Conservation (phyloP, 2,113 vertebrate species). For the Mus pahari region DNA sequence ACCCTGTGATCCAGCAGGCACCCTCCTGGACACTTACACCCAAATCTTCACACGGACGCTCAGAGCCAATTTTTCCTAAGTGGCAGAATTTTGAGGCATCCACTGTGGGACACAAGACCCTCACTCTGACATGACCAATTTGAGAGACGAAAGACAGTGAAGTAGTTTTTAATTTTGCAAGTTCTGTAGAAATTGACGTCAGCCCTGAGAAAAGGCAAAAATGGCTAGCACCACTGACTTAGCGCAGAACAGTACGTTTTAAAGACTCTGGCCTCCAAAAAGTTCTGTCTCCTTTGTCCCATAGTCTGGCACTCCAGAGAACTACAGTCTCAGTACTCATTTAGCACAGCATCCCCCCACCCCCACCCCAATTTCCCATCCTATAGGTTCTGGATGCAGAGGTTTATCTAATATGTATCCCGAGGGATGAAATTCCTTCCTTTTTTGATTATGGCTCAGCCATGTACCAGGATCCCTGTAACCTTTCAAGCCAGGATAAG, state of each 20-base stretch:
- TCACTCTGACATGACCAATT: background rate
- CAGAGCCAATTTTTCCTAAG: background rate
- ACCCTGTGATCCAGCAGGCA: background rate
- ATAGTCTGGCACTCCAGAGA: background rate
- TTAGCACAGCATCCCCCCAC: background rate
- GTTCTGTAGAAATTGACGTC: background rate
- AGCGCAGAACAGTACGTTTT: background rate
- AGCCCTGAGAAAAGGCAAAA: background rate
- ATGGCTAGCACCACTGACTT: background rate
- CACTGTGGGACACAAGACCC: background rate
- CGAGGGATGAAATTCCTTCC: background rate
- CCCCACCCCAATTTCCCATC: background rate
- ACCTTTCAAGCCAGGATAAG: background rate
- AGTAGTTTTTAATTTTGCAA: background rate
- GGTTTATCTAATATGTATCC: background rate
- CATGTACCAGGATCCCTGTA: background rate
- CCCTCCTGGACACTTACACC: background rate
- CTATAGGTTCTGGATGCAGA: background rate
- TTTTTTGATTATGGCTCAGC: background rate
- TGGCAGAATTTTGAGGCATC: background rate
- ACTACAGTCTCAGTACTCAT: background rate
- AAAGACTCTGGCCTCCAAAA: background rate
- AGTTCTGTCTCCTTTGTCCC: background rate
- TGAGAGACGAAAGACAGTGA: background rate
- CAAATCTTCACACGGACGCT: background rate